Evolutionary conservation across 2,888 invertebrate species (phyloP), one percentile per base, ranked within the genome.

Genomic region (Drosophila nr. perissopoda): DNA sequence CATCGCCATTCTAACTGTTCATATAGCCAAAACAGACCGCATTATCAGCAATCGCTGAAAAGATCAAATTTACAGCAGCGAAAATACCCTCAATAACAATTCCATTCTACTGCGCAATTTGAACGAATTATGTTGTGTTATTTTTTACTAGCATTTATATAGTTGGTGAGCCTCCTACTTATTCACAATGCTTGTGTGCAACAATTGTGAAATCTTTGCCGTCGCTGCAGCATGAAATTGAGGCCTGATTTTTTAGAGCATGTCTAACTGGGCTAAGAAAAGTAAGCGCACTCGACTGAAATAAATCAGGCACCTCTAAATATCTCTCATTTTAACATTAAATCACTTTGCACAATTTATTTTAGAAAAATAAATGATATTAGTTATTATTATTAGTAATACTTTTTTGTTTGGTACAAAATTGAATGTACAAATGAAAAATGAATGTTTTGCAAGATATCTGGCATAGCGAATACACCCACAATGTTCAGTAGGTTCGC

Each of bases 221-320:
- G 51, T 51, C 36, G 52, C 53, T 74, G 74, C 69, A 75, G 38
- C 56, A 62, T 48, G 48, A 54, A 75, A 64, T n/a, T 38, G 56
- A 27, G 29, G 70, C 64, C 73, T 73, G 56, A 66, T 63, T 79
- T 76, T 82, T 48, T 61, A 84, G 79, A 81, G 69, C 79, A 79
- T 63, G 67, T 38, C 57, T 42, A 46, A 63, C 56, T 54, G n/a
- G 11, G 46, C 40, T 48, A 29, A 33, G 21, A 29, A 25, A 53
- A 7, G 18, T 4, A 16, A 36, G 18, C 27, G 8, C 6, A 34
- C 18, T 18, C 5, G 31, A 36, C 72, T 71, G 25, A 18, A 18
- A 60, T 21, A 64, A 52, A 71, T 56, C 16, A 34, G 21, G 25
- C 18, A 70, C 29, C 10, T n/a, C n/a, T 1, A 18, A 21, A 21